Evolutionary conservation across 1,140 invertebrate genomes (phyloP).

Genomic region (Bombus cullumanus): DNA sequence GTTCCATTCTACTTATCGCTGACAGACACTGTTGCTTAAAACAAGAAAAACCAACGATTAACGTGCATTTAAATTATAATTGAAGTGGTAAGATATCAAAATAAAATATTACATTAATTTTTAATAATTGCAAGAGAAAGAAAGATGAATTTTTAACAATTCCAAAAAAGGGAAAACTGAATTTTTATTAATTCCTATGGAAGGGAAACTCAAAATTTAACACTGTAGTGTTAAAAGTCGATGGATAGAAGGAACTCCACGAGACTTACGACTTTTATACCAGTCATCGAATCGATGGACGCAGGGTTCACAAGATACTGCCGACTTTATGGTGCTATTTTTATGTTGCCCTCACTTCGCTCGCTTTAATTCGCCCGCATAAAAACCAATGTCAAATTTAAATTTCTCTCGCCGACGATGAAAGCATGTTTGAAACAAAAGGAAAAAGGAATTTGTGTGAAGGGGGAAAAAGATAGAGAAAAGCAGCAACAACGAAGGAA

Average conservation of each 20-base stretch:
- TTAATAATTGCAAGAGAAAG: no score
- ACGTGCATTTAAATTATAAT: not conserved
- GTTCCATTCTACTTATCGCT: not conserved
- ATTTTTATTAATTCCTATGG: no score
- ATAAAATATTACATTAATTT: no score
- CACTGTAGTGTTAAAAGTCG: no score
- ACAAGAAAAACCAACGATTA: not conserved
- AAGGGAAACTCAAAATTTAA: no score
- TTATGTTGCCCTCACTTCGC: conserved; percentile 48
- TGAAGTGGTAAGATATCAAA: not conserved
- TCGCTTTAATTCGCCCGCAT: conserved; percentile 49
- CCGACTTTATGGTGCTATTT: conserved; percentile 58
- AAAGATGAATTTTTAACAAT: no score
- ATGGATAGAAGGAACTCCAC: not conserved
- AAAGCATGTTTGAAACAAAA: not conserved
- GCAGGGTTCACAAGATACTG: conserved; percentile 27
- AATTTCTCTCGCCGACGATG: not conserved
- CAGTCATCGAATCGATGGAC: not conserved
- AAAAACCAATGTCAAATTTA: conserved; percentile 48
- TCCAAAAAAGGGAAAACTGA: no score
- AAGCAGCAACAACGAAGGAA: no score
- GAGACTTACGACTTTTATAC: not conserved
- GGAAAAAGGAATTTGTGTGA: not conserved
- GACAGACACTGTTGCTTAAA: not conserved
- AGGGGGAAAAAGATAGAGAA: not conserved